Evolutionary conservation across 1,140 invertebrate species (phyloP).

Genomic region (Macrobrachium nipponense): DNA sequence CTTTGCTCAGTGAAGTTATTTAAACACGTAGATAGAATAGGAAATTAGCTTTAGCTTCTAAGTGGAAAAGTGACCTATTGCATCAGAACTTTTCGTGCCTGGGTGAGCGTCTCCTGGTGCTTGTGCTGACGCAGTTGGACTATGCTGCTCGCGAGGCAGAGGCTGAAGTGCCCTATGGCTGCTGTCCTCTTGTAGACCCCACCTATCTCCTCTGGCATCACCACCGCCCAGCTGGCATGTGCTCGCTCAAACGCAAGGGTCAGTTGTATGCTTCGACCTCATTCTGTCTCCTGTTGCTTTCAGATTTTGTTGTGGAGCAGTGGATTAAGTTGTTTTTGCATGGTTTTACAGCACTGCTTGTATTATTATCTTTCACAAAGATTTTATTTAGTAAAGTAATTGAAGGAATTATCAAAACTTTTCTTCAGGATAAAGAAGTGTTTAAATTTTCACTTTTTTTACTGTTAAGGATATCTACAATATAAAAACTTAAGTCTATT

Average conservation of each 20-base stretch:
- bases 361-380: too few species aligned
- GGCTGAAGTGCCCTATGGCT: conserved; percentile 62
- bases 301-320: conserved; percentile 2
- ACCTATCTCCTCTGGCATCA: conserved; percentile 61
- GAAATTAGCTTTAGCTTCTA: not conserved
- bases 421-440: too few species aligned
- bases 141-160: conserved; percentile 58
- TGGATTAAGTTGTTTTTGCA: too few species aligned
- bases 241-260: conserved; percentile 60
- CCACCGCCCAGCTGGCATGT: conserved; percentile 65
- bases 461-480: too few species aligned
- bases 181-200: conserved; percentile 58
- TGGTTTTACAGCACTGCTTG: too few species aligned
- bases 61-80: not conserved
- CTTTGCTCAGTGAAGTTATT: not conserved
- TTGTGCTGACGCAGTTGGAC: conserved; percentile 61
- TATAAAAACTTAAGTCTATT: too few species aligned
- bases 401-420: too few species aligned
- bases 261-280: conserved; percentile 38
- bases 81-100: conserved; percentile 53
- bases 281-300: conserved; percentile 13
- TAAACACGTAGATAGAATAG: not conserved
- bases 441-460: too few species aligned
- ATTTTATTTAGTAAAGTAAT: too few species aligned
- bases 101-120: conserved; percentile 60